Evolutionary conservation across 2,888 invertebrate species (phyloP).

Genomic region (Dryococelus australis): DNA sequence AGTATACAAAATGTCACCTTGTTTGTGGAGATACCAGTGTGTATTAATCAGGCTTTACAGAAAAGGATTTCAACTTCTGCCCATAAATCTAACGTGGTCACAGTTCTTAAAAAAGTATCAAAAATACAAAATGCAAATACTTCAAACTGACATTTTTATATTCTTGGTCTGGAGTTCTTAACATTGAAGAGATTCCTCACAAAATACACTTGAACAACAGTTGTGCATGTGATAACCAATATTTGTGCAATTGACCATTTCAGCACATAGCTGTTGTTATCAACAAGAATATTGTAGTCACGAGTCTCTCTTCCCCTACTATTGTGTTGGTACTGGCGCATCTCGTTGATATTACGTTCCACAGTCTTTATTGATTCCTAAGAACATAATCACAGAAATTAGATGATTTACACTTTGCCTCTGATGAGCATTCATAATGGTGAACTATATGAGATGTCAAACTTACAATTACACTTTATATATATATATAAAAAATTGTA

Average conservation of each 20-base stretch:
- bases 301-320: constrained; percentile 81
- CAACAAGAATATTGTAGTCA: constrained; percentile 80
- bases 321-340: constrained; percentile 83
- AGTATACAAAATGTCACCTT: too few species aligned
- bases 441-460: too few species aligned
- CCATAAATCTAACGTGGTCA: too few species aligned
- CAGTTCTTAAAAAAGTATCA: not conserved
- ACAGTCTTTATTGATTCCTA: constrained; percentile 78
- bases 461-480: too few species aligned
- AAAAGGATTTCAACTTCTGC: too few species aligned
- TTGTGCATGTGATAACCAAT: constrained; percentile 79
- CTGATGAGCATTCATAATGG: too few species aligned
- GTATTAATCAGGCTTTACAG: too few species aligned
- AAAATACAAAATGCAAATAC: not conserved
- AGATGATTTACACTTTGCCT: too few species aligned
- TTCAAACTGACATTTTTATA: not conserved
- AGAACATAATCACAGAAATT: constrained; percentile 52
- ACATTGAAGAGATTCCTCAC: constrained; percentile 88
- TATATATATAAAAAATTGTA: too few species aligned
- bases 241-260: constrained; percentile 91
- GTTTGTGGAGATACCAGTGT: too few species aligned
- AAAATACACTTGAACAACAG: constrained; percentile 84
- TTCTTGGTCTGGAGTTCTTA: constrained; percentile 57
- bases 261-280: constrained; percentile 86
- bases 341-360: constrained; percentile 85